Conservation (phyloP, 1,140 invertebrate species). For the Pectinophora gossypiella region DNA sequence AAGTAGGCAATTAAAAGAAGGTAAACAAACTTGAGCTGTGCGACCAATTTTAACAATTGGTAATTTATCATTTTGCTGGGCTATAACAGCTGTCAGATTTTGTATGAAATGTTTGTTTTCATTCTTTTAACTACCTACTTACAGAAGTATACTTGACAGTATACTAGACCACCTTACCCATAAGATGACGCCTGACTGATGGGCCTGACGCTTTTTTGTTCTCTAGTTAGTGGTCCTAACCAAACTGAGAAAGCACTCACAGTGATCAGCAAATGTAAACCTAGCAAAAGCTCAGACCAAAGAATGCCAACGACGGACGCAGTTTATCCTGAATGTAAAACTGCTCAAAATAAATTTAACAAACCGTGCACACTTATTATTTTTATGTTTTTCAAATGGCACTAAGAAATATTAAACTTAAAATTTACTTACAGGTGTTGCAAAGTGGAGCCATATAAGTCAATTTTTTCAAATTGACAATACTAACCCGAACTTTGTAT, state of each 20-base stretch:
- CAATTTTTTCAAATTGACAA: conserved; percentile 11
- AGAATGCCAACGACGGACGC: too few species aligned
- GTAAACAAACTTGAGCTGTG: background rate
- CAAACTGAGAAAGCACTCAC: too few species aligned
- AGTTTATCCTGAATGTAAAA: background rate
- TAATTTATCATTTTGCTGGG: background rate
- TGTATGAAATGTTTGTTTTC: too few species aligned
- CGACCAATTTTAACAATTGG: background rate
- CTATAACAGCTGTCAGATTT: background rate
- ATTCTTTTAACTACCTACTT: too few species aligned
- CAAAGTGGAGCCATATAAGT: conserved; percentile 12
- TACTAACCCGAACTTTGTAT: conserved; percentile 12
- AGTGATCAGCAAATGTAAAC: too few species aligned
- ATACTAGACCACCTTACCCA: too few species aligned
- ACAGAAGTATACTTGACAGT: too few species aligned
- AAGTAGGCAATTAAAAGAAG: background rate
- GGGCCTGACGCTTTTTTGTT: too few species aligned
- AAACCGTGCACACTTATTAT: background rate
- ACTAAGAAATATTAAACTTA: background rate
- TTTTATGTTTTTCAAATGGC: background rate
- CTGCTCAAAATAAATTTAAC: background rate
- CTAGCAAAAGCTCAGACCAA: too few species aligned
- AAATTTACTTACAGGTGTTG: conserved; percentile 1
- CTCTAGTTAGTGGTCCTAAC: too few species aligned
- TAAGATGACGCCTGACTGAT: too few species aligned